Conservation (phyloP, 2,888 invertebrate genomes). For the Drosophila nigricruria region DNA sequence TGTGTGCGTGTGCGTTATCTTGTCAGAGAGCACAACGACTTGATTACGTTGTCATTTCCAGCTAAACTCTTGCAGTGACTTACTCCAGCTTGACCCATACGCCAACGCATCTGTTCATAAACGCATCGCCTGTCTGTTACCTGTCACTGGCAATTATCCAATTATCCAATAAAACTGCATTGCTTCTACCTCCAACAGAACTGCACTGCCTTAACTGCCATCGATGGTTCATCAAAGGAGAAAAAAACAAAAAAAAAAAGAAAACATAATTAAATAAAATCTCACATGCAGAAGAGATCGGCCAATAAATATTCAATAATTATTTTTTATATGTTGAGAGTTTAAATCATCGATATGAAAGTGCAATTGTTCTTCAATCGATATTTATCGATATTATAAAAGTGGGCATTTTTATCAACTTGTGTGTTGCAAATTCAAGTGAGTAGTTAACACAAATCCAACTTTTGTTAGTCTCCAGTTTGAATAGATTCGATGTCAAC, state of each 20-base stretch:
- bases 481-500: neutral
- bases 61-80: slow-evolving; percentile 14
- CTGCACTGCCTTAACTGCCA: neutral
- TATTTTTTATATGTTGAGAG: neutral
- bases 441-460: neutral
- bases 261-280: neutral
- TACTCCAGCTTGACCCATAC: slow-evolving; percentile 12
- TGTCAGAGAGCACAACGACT: slow-evolving; percentile 49
- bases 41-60: slow-evolving; percentile 60
- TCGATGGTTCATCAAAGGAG: neutral
- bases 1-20: slow-evolving; percentile 50
- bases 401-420: neutral
- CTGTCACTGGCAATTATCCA: slow-evolving; percentile 26
- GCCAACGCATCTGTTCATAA: slow-evolving; percentile 1
- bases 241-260: neutral
- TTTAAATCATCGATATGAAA: neutral
- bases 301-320: neutral
- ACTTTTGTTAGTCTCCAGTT: neutral
- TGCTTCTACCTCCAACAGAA: neutral
- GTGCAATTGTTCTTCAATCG: neutral
- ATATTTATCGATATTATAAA: neutral
- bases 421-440: neutral
- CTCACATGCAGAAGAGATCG: neutral
- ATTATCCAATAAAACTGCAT: slow-evolving; percentile 14
- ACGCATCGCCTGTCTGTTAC: slow-evolving; percentile 11